A percentile compares a stretch with the other conserved stretches of the same genome.
Evolutionary conservation across 2,888 invertebrate genomes (phyloP).

Genomic region (Nebria salina): DNA sequence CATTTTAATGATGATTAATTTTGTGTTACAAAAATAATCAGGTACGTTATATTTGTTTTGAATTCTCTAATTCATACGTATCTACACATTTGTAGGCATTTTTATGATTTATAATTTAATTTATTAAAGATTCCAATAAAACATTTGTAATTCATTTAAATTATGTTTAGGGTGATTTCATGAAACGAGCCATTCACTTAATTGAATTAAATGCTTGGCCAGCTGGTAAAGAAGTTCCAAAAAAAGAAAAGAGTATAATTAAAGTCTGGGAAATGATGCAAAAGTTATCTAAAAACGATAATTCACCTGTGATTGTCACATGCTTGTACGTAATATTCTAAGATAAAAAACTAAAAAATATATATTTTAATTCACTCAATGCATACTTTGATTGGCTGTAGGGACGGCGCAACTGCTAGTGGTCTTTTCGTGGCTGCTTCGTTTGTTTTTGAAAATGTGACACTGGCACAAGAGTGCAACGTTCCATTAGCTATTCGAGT

Average conservation of each 20-base stretch:
- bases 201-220: background rate
- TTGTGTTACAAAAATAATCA: background rate
- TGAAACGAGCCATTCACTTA: background rate
- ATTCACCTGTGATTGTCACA: background rate
- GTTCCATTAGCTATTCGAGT: background rate
- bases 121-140: no score
- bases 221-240: background rate
- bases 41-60: background rate
- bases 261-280: background rate
- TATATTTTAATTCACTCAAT: no score
- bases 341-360: no score
- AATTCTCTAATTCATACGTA: no score
- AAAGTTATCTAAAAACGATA: background rate
- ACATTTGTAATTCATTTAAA: background rate
- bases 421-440: background rate
- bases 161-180: background rate
- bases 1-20: background rate
- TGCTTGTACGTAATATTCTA: background rate
- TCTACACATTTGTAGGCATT: no score
- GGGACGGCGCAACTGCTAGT: background rate
- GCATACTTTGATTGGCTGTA: background rate
- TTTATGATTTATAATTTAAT: no score
- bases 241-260: background rate
- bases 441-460: background rate
- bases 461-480: background rate